These are phyloP conservation scores for Boloria euphrosyne DNA, from an alignment of 2,888 invertebrate genomes.

Conservation along the genomic window DNA sequence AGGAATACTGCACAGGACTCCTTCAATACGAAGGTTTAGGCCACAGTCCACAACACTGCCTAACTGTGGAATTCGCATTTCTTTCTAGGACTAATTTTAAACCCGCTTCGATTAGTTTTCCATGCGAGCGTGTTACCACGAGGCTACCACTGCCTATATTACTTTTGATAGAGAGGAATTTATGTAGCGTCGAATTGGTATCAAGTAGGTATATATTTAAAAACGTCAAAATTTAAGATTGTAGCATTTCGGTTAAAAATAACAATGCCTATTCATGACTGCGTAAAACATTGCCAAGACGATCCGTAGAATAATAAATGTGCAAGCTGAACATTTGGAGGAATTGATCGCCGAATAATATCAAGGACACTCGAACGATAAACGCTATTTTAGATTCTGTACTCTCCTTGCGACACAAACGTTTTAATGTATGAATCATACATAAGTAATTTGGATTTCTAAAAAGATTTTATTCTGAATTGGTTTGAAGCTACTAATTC, in stretches of 20 bases:
- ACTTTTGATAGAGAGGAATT: too few relatives aligned
- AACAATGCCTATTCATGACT: conserved; percentile 6
- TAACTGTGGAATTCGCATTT: too few relatives aligned
- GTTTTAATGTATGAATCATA: not conserved
- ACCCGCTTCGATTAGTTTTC: too few relatives aligned
- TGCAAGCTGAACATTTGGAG: conserved; percentile 7
- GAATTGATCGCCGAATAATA: conserved; percentile 16
- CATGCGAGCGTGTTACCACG: too few relatives aligned
- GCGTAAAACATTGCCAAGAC: conserved; percentile 8
- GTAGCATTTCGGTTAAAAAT: not conserved
- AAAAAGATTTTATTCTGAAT: not conserved
- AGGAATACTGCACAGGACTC: too few relatives aligned
- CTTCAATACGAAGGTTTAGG: too few relatives aligned
- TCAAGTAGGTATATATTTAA: too few relatives aligned
- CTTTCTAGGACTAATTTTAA: too few relatives aligned
- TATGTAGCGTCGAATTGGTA: too few relatives aligned
- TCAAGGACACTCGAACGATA: conserved; percentile 17
- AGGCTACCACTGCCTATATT: too few relatives aligned
- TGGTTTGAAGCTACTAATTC: not conserved
- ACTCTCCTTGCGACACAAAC: not conserved
- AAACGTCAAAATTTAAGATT: not conserved
- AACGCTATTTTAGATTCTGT: conserved; percentile 11
- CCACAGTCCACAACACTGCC: too few relatives aligned
- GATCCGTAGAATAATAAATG: not conserved
- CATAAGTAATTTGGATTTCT: not conserved